Percentiles rank a stretch among this genome's conserved stretches.
These are phyloP conservation scores for Plectrocnemia conspersa DNA, from an alignment of 1,140 invertebrate genomes.

Conservation along the genomic window DNA sequence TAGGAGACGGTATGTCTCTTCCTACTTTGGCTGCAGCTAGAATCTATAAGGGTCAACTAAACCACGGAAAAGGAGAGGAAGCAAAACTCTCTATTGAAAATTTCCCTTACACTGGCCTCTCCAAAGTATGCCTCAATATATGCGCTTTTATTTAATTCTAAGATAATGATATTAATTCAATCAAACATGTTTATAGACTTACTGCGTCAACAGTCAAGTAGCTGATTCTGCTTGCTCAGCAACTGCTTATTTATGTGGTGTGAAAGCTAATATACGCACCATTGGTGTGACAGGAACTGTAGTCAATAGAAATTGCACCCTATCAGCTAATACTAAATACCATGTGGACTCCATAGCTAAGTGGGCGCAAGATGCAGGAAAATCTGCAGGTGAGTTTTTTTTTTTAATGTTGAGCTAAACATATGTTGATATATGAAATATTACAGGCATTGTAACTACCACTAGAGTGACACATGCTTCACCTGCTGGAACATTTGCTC, in stretches of 20 bases:
- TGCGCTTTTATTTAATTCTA: not conserved
- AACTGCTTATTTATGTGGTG: constrained; percentile 76
- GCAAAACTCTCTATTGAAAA: constrained; percentile 62
- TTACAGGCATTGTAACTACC: constrained; percentile 67
- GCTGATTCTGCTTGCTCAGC: constrained; percentile 74
- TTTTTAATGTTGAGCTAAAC: not conserved
- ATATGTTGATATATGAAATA: not conserved
- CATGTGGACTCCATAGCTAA: constrained; percentile 62
- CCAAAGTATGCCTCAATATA: constrained; percentile 53
- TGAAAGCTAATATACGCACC: constrained; percentile 74
- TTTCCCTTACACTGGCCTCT: constrained; percentile 63
- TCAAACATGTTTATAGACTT: constrained; percentile 57
- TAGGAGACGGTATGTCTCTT: constrained; percentile 72
- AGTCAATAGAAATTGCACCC: constrained; percentile 53
- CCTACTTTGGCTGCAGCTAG: constrained; percentile 61
- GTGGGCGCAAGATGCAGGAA: constrained; percentile 68
- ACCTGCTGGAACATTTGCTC: constrained; percentile 75
- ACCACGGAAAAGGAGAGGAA: constrained; percentile 57
- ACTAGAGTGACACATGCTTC: constrained; percentile 77
- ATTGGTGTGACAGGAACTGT: constrained; percentile 67
- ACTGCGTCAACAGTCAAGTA: constrained; percentile 69
- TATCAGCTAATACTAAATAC: constrained; percentile 46
- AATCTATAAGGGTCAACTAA: constrained; percentile 56
- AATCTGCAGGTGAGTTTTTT: constrained; percentile 56
- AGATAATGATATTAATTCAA: not conserved